Conservation (phyloP, 1,140 invertebrate species). For the Catajapyx aquilonaris region DNA sequence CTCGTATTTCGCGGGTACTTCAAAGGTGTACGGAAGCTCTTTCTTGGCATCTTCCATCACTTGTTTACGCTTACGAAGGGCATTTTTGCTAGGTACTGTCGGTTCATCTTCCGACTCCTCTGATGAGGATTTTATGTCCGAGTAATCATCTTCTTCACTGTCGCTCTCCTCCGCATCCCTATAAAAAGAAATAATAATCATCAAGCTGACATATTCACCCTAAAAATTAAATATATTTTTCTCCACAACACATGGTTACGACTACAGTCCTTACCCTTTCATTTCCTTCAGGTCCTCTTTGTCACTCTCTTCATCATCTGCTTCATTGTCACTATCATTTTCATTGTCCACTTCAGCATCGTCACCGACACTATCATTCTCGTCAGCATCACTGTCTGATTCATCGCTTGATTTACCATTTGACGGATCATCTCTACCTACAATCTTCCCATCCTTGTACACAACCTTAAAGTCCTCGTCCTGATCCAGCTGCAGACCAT, state of each 20-base stretch:
- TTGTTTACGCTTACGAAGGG: slow-evolving; percentile 22
- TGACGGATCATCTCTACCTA: too few relatives aligned
- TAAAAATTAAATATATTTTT: too few relatives aligned
- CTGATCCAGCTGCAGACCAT: too few relatives aligned
- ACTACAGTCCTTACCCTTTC: too few relatives aligned
- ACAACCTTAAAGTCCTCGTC: too few relatives aligned
- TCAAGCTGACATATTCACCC: too few relatives aligned
- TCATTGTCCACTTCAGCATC: slow-evolving; percentile 12
- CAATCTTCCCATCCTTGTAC: too few relatives aligned
- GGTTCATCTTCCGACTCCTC: slow-evolving; percentile 5
- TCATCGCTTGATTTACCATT: too few relatives aligned
- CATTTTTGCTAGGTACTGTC: slow-evolving; percentile 12
- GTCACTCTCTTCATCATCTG: slow-evolving; percentile 15
- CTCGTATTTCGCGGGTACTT: slow-evolving; percentile 38
- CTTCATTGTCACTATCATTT: slow-evolving; percentile 12
- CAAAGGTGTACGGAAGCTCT: slow-evolving; percentile 46
- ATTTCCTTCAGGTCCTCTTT: too few relatives aligned
- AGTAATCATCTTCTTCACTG: too few relatives aligned
- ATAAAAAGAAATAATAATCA: too few relatives aligned
- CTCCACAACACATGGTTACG: too few relatives aligned
- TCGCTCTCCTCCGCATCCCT: slow-evolving; percentile 12
- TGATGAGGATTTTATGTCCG: neutral
- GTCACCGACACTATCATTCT: slow-evolving; percentile 3
- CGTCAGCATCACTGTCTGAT: slow-evolving; percentile 6
- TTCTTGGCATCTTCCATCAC: slow-evolving; percentile 34